Base-by-base conservation (phyloP, 37 sponge, comb jelly and placozoan species). In the Cladorhizidae sp. region DNA sequence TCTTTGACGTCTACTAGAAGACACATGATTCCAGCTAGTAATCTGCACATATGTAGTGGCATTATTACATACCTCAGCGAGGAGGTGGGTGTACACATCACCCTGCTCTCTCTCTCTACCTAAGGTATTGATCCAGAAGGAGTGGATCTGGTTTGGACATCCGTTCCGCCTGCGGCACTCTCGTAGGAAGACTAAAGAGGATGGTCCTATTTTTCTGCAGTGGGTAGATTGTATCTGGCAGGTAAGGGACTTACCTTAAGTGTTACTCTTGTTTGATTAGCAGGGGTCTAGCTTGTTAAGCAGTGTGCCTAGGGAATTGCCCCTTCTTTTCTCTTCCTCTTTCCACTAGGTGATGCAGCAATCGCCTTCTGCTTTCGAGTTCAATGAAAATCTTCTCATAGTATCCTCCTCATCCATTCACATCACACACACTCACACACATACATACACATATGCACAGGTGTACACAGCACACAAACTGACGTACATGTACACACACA, bases 161-260 rank as follows among this genome's bases (percentile, higher is more conserved):
- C 90, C 83, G 28, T 96, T 96, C 59, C 73, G 75, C 8, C 33
- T 76, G 1, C 57, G 97, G 54, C 72, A 93, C 80, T 58, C 73
- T n/a, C 72, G 64, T 2, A 49, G 52, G 37, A 72, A 78, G 29
- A 54, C 49, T 36, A 85, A 82, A 26, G 94, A 84, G 36, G 87
- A 78, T 42, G 86, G 94, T 0, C 91, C 94, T 3, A 79, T 96
- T 9, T 96, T 96, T 65, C 73, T 96, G n/a, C 97, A 96, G 70
- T 96, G 88, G 83, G 59, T 96, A 25, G 97, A 96, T 77, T 90
- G 92, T 83, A 91, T 96, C 6, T 96, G 94, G 94, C 97, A 96
- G 89, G 89, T 90, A n/a, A 14, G 51, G 3, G 9, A 9, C 5
- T 45, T n/a, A n/a, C n/a, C n/a, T n/a, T n/a, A n/a, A n/a, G n/a